Base-by-base conservation (phyloP, 2,113 vertebrate species). In the Aphelocoma coerulescens region DNA sequence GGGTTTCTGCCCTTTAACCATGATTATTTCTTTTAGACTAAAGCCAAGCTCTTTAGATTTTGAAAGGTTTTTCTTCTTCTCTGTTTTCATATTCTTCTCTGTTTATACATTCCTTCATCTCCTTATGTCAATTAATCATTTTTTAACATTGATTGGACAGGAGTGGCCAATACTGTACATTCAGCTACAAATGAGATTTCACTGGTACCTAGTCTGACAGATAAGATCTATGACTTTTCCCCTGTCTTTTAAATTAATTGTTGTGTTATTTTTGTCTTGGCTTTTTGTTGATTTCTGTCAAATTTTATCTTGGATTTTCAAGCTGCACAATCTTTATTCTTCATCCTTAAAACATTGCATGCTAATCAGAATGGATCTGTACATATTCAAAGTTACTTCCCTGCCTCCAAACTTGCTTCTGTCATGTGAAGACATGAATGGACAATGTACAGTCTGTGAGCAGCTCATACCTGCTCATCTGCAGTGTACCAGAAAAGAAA, bases 391-490 rank as follows among this genome's bases (percentile, higher is more conserved):
- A 80, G 18, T 49, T 63, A 16, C 11, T 78, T 48, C 16, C 62
- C 84, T 69, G 33, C 26, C 33, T 87, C 8, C 19, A 78, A 61
- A 46, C 26, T 78, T 23, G 10, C 7, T 55, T 71, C 20, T 43
- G 27, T 43, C 18, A 27, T 32, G 26, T 39, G 27, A 81, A 68
- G 74, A 41, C 41, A 35, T 5, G 15, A 13, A 35, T 24, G 3
- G 0, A 39, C 24, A 30, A 28, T 0, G 0, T 35, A 41, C 6
- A 20, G 12, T 39, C 14, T 52, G 46, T 9, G 28, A 85, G 43
- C 12, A 75, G 33, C 13, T 84, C 39, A 1, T 35, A 27, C 23
- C 21, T 67, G 7, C 24, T 85, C 2, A 10, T 46, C 39, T 37
- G 18, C 24, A 71, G 5, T 26, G 28, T 32, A 10, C 13, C n/a